Evolutionary conservation across 2,797 vertebrate species (phyloP).

Genomic region (Propithecus deckenii): DNA sequence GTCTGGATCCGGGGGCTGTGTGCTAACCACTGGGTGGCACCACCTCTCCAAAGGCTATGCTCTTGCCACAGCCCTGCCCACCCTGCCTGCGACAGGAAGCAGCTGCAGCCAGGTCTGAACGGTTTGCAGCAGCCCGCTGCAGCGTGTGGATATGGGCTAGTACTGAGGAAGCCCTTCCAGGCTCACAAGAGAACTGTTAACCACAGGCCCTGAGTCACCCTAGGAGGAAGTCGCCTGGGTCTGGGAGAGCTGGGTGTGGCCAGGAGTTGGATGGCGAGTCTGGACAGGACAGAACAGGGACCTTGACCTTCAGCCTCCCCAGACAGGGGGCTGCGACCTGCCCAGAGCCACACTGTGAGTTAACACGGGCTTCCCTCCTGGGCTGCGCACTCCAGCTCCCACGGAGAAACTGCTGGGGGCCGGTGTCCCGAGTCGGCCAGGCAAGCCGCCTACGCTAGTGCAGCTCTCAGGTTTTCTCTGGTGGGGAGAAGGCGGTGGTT

Average conservation of each 20-base stretch:
- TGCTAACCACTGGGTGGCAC: neutral
- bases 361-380: neutral
- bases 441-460: neutral
- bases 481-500: neutral
- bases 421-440: rapidly evolving
- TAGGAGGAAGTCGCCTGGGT: neutral
- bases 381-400: neutral
- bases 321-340: neutral
- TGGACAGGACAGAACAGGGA: neutral
- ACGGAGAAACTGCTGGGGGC: neutral
- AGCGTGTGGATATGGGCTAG: neutral
- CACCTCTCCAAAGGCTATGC: neutral
- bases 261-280: neutral
- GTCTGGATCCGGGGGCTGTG: neutral
- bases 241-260: neutral
- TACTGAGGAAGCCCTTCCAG: constrained; percentile 64
- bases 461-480: neutral
- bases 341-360: neutral
- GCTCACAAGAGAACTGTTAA: neutral
- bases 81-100: neutral
- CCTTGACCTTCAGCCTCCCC: neutral
- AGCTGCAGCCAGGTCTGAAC: neutral
- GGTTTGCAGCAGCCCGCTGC: neutral
- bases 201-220: constrained; percentile 45
- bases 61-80: neutral